phyloP scores from a whole-genome alignment of 2,888 invertebrate genomes.

The Catonia carolina region DNA sequence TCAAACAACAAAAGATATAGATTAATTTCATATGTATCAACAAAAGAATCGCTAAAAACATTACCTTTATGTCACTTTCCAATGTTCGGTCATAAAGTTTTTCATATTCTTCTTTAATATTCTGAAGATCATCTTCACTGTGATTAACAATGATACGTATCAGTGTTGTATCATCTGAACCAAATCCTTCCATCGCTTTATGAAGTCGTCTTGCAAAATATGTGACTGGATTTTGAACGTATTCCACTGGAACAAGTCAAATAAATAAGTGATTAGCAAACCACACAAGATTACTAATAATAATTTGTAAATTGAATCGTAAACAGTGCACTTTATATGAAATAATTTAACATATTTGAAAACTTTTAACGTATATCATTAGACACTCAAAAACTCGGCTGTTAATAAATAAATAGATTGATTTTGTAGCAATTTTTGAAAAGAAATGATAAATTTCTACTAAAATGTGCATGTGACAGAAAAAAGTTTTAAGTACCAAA shows the following conservation, averaged over 20 bases:
- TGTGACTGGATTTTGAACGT: constrained; percentile 57
- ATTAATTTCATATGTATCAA: no score
- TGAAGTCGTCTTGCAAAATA: constrained; percentile 64
- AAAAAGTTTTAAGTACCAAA: no score
- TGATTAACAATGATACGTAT: constrained; percentile 64
- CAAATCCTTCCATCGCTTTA: constrained; percentile 59
- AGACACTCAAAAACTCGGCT: no score
- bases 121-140: constrained; percentile 61
- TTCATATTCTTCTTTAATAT: constrained; percentile 64
- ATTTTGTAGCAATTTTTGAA: no score
- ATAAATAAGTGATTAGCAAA: no score
- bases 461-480: no score
- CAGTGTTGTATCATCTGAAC: constrained; percentile 64
- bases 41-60: no score
- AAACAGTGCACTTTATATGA: background rate
- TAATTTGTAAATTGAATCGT: no score
- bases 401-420: no score
- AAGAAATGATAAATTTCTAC: no score
- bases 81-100: constrained; percentile 61
- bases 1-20: no score
- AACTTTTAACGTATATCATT: background rate
- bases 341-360: background rate
- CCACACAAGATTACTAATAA: no score
- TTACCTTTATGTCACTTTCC: constrained; percentile 56
- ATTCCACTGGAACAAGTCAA: constrained; percentile 59